Evolutionary conservation across 1,140 invertebrate genomes (phyloP), one percentile per base, ranked within the genome.

Genomic region (Drosophila busckii): DNA sequence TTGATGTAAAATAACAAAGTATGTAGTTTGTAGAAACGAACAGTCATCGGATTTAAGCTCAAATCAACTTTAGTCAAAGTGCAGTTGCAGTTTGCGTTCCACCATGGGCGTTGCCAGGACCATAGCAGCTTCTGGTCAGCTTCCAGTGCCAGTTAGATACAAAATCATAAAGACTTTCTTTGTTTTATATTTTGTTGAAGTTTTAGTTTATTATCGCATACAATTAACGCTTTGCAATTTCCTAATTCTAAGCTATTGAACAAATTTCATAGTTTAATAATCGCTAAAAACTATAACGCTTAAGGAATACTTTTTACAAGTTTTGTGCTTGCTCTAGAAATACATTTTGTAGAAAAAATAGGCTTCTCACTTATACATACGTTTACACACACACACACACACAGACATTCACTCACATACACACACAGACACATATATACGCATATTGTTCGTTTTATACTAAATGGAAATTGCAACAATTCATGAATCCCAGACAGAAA

Each of bases 1-100:
- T 69, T 75, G 75, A 69, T 69, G 25, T 75, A 69, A 70, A 82
- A 82, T 73, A 82, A 73, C n/a, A n/a, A n/a, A n/a, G n/a, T n/a
- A 82, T 82, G 75, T 62, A 75, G 60, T 75, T n/a, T n/a, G n/a
- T n/a, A n/a, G n/a, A n/a, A n/a, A n/a, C n/a, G n/a, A n/a, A n/a
- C n/a, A n/a, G n/a, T n/a, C n/a, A n/a, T n/a, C n/a, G n/a, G n/a
- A n/a, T n/a, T n/a, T n/a, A n/a, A n/a, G n/a, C n/a, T n/a, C n/a
- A n/a, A n/a, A n/a, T n/a, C n/a, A n/a, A n/a, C n/a, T n/a, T n/a
- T n/a, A n/a, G n/a, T n/a, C n/a, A n/a, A n/a, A n/a, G n/a, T n/a
- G n/a, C n/a, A n/a, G n/a, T n/a, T n/a, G n/a, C n/a, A n/a, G n/a
- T n/a, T n/a, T n/a, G n/a, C n/a, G n/a, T n/a, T n/a, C n/a, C n/a